Evolutionary conservation across 2,888 invertebrate species (phyloP), one percentile per base, ranked within the genome.

Genomic region (Callyntrura sp.): DNA sequence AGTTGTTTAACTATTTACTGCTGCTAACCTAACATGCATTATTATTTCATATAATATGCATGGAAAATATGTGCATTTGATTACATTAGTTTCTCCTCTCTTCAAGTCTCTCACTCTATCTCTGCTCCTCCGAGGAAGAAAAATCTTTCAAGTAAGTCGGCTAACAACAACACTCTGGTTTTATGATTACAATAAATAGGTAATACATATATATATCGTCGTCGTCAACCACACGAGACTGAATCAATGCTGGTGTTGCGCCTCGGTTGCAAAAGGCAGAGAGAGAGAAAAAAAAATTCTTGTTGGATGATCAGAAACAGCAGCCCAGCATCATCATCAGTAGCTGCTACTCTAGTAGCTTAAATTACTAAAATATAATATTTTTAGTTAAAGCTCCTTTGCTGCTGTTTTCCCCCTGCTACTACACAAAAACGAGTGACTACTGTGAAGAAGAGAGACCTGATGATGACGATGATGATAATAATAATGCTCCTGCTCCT

Each of bases 351-450:
- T 90, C 62, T 81, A 82, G 90, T 90, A 90, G 90, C 90, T 90
- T 90, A 90, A 90, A 90, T 90, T 90, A 90, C 90, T 81, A 90
- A 90, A 90, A 90, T 90, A 85, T 90, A 85, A 90, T 90, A 90
- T 90, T 89, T 79, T 90, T 85, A 90, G 85, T 85, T 90, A 82
- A 81, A 28, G 76, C 76, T n/a, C n/a, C n/a, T n/a, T n/a, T n/a
- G n/a, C n/a, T n/a, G n/a, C n/a, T n/a, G n/a, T n/a, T n/a, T n/a
- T n/a, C n/a, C n/a, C n/a, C n/a, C n/a, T 76, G 48, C 90, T 90
- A 82, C 85, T 82, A 81, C 90, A 89, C 65, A 88, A 79, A 83
- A 28, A 65, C 65, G 45, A 70, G 35, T 62, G 51, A 84, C 68
- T 70, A 48, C 84, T 28, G 20, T n/a, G n/a, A n/a, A n/a, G n/a